These are phyloP conservation scores for Xenopus petersii DNA, from an alignment of 2,797 vertebrate genomes.

Conservation along the genomic window DNA sequence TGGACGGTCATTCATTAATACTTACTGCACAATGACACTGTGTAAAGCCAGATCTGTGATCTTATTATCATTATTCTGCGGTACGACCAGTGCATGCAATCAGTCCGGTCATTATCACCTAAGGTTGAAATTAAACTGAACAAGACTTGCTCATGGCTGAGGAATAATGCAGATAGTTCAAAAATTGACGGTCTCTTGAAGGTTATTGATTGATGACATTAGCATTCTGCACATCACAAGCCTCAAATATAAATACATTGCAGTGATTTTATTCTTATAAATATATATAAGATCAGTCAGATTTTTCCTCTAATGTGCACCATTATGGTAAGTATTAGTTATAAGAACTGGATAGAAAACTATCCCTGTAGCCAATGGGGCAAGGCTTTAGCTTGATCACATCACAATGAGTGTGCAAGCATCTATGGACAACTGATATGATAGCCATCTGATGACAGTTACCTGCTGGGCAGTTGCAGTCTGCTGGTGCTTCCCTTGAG, in stretches of 20 bases:
- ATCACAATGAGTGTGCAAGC: too few relatives aligned
- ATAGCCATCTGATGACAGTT: slow-evolving; percentile 52
- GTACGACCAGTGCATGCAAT: not conserved
- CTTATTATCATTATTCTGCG: not conserved
- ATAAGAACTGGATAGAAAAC: too few relatives aligned
- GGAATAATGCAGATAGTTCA: slow-evolving; percentile 23
- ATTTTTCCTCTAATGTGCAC: too few relatives aligned
- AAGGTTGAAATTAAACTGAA: slow-evolving; percentile 25
- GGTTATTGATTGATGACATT: slow-evolving; percentile 17
- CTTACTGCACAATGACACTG: slow-evolving; percentile 37
- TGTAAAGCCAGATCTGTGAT: slow-evolving; percentile 26
- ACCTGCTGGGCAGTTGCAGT: slow-evolving; percentile 97
- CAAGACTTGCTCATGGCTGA: slow-evolving; percentile 21
- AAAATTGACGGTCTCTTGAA: not conserved
- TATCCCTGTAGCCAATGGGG: too few relatives aligned
- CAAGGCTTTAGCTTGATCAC: too few relatives aligned
- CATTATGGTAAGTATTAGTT: too few relatives aligned
- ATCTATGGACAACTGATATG: too few relatives aligned
- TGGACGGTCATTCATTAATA: slow-evolving; percentile 40
- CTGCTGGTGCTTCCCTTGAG: slow-evolving; percentile 76
- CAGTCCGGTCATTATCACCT: slow-evolving; percentile 21
- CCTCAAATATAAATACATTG: too few relatives aligned
- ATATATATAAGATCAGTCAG: too few relatives aligned
- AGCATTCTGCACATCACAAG: not conserved
- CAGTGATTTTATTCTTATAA: too few relatives aligned